Conservation (phyloP, 2,113 vertebrate species). For the Gasterosteus nipponicus region DNA sequence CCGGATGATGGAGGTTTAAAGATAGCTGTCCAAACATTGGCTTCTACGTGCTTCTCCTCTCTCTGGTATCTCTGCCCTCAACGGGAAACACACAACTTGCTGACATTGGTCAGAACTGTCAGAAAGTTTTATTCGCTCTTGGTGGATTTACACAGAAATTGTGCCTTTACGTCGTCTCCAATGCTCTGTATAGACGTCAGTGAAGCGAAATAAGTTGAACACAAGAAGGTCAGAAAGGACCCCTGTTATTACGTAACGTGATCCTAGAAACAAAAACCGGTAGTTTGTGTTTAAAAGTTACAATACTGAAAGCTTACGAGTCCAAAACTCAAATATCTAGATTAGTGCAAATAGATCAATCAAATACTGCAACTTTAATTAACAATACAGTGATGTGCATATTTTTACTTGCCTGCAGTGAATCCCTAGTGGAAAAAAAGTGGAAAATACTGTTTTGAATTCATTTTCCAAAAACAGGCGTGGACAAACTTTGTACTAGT, state of each 20-base stretch:
- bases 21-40: slow-evolving; percentile 42
- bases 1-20: slow-evolving; percentile 55
- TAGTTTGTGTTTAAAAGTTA: no score
- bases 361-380: no score
- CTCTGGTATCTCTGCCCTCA: slow-evolving; percentile 5
- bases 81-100: not conserved
- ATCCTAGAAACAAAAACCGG: no score
- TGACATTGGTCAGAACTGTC: no score
- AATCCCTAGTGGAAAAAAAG: no score
- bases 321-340: no score
- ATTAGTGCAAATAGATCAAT: no score
- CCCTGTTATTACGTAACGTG: no score
- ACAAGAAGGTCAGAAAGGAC: not conserved
- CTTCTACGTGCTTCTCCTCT: slow-evolving; percentile 26
- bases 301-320: no score
- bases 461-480: no score
- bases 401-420: no score
- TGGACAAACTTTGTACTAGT: not conserved
- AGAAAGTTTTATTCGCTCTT: not conserved
- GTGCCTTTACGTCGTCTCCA: not conserved
- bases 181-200: not conserved
- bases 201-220: not conserved
- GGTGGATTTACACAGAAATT: not conserved
- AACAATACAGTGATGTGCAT: not conserved
- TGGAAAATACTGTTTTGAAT: no score